phyloP scores from a whole-genome alignment of 2,113 vertebrate species.

The Haemorhous mexicanus region DNA sequence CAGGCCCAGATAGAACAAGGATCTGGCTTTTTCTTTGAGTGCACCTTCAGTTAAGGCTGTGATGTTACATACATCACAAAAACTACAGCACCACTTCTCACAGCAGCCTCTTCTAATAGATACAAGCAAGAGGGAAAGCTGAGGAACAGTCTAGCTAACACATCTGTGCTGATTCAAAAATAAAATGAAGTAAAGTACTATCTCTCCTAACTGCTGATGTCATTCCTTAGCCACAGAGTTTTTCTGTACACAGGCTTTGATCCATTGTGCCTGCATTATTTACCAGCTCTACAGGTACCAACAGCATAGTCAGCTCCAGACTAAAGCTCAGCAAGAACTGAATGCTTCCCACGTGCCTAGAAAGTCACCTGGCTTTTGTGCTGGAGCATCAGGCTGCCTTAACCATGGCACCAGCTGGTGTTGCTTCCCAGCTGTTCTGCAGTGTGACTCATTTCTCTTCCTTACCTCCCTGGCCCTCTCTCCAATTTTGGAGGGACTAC shows the following conservation, averaged over 20 bases:
- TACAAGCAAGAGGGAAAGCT: not conserved
- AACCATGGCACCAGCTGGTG: not conserved
- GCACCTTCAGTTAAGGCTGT: not conserved
- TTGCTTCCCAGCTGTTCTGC: not conserved
- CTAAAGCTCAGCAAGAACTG: not conserved
- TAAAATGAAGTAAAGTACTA: not conserved
- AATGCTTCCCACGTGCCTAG: not conserved
- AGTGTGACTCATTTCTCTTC: accelerated
- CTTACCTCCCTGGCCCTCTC: not conserved
- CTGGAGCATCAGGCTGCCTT: not conserved
- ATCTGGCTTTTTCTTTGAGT: not conserved
- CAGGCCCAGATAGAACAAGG: not conserved
- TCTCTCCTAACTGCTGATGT: not conserved
- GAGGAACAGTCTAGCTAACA: not conserved
- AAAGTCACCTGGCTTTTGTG: not conserved
- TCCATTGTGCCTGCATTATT: not conserved
- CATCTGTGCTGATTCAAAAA: not conserved
- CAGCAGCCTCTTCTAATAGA: not conserved
- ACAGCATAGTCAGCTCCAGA: not conserved
- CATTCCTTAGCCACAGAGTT: not conserved
- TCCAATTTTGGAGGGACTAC: not conserved
- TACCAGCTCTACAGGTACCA: not conserved
- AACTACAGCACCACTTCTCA: not conserved
- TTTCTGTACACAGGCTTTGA: not conserved
- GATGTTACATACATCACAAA: not conserved